Percentiles rank a stretch among this genome's conserved stretches.
phyloP scores from a whole-genome alignment of 2,797 vertebrate genomes.

The Ataeniobius toweri region DNA sequence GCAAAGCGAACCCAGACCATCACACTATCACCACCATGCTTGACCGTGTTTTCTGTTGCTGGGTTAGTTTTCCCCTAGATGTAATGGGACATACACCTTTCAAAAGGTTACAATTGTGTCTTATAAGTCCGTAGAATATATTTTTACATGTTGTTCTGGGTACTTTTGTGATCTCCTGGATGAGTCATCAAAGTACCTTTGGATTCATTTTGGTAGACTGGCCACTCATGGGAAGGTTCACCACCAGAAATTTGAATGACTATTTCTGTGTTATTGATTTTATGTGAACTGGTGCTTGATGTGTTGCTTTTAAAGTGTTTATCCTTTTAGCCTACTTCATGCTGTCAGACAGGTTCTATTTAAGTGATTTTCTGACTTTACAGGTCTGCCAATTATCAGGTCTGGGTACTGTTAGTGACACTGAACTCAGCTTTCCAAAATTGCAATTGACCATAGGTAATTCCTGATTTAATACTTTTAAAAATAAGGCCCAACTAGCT shows the following conservation, averaged over 20 bases:
- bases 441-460: no score
- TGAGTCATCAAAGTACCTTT: not conserved
- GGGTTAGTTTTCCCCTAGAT: not conserved
- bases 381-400: not conserved
- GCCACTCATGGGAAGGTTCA: not conserved
- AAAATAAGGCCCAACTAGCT: no score
- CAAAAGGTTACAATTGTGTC: not conserved
- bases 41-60: not conserved
- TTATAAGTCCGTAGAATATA: not conserved
- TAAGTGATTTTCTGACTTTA: not conserved
- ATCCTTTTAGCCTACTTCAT: not conserved
- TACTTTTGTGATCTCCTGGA: not conserved
- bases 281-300: not conserved
- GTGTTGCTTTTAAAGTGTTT: not conserved
- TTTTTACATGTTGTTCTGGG: not conserved
- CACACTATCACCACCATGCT: not conserved
- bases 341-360: not conserved
- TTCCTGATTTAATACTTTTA: no score
- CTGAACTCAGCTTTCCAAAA: no score
- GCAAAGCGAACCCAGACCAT: not conserved
- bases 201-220: not conserved
- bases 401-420: not conserved
- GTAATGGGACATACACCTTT: not conserved
- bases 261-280: not conserved
- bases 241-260: not conserved